Evolutionary conservation across 53 echinoderm and acorn worm species (phyloP).

Genomic region (Patiria pectinifera): DNA sequence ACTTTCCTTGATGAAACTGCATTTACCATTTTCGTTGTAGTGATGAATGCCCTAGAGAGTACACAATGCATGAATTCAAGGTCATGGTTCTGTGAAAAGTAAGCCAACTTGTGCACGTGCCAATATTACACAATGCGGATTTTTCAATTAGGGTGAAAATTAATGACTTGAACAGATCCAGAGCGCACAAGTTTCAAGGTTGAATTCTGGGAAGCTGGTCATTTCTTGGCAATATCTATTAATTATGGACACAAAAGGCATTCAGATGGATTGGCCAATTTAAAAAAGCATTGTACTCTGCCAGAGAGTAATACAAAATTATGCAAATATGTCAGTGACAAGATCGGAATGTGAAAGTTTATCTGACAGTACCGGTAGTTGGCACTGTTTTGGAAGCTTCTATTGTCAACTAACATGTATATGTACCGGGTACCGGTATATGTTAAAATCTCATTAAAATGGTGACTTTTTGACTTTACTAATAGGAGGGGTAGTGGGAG

Average conservation of each 20-base stretch:
- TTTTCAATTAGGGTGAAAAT: neutral
- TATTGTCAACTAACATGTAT: no score
- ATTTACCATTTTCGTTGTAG: neutral
- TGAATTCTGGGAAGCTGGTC: neutral
- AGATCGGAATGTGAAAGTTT: no score
- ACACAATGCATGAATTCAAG: neutral
- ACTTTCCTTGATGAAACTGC: neutral
- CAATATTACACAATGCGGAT: neutral
- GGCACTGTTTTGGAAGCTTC: no score
- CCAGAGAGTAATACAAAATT: no score
- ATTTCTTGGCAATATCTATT: neutral
- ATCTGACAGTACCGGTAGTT: no score
- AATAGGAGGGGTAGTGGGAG: neutral
- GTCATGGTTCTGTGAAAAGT: neutral
- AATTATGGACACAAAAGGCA: neutral
- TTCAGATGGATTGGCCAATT: neutral
- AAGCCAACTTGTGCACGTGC: neutral
- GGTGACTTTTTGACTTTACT: no score
- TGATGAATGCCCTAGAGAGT: neutral
- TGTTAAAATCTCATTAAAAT: no score
- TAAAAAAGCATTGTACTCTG: neutral
- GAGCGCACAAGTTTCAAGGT: neutral
- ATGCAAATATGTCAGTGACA: no score
- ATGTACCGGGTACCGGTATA: no score
- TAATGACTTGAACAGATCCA: neutral